A percentile compares a stretch with the other conserved stretches of the same genome.
phyloP scores from a whole-genome alignment of 2,797 vertebrate genomes.

The Vespertilio murinus region DNA sequence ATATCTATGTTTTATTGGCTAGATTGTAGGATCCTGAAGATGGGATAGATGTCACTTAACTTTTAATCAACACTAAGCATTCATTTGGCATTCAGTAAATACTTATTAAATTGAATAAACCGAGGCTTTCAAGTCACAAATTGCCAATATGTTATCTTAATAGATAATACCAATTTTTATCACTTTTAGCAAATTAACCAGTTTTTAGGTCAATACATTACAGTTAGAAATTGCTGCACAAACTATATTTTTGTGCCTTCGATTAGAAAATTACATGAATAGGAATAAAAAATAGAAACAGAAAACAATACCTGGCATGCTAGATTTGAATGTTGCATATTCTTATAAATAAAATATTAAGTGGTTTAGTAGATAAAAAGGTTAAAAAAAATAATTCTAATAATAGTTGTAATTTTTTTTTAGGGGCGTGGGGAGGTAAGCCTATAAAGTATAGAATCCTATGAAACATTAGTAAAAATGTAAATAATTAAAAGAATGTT shows the following conservation, averaged over 20 bases:
- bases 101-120: slow-evolving; percentile 45
- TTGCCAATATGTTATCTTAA: neutral
- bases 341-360: neutral
- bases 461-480: slow-evolving; percentile 50
- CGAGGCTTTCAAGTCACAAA: neutral
- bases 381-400: neutral
- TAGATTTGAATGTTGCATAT: neutral
- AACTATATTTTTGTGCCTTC: neutral
- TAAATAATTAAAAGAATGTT: slow-evolving; percentile 29
- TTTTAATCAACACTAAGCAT: slow-evolving; percentile 3
- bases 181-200: neutral
- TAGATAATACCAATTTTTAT: neutral
- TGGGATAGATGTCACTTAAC: neutral
- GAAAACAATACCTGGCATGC: neutral
- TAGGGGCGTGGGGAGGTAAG: neutral
- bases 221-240: neutral
- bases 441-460: neutral
- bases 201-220: neutral
- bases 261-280: neutral
- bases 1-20: neutral
- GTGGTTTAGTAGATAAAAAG: neutral
- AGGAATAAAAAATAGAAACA: neutral
- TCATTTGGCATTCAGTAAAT: neutral
- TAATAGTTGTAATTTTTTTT: neutral
- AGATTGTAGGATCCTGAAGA: neutral